These are phyloP conservation scores for Onychomys torridus DNA, from an alignment of 2,797 vertebrate genomes.

Conservation along the genomic window DNA sequence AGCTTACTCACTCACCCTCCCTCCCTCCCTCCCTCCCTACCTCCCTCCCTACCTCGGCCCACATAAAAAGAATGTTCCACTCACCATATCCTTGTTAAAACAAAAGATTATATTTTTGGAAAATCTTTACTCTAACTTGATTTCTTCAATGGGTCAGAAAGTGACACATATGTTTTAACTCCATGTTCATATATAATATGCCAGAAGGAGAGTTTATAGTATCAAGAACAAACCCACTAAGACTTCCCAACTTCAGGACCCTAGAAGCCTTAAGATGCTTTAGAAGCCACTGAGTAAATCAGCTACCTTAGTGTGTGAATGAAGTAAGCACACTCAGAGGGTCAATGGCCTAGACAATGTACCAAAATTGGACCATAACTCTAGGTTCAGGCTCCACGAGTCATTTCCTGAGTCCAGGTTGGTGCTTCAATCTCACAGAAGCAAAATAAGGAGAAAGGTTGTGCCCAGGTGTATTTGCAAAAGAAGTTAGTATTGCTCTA, in stretches of 20 bases:
- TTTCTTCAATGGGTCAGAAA: constrained; percentile 39
- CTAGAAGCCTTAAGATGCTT: not conserved
- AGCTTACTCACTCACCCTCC: not conserved
- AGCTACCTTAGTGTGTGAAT: not conserved
- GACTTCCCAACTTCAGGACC: not conserved
- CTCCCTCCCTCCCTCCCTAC: not conserved
- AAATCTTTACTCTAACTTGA: not conserved
- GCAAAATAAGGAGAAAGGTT: not conserved
- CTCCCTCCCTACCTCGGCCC: not conserved
- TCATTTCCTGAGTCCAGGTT: constrained; percentile 17
- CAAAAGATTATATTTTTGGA: not conserved
- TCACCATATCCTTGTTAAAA: not conserved
- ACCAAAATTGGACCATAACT: not conserved
- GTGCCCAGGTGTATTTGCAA: not conserved
- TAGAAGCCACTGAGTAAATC: constrained; percentile 10
- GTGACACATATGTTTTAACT: constrained; percentile 5
- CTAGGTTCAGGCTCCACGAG: not conserved
- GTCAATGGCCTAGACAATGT: not conserved
- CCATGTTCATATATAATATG: not conserved
- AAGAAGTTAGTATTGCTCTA: constrained; percentile 23
- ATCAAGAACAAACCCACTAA: not conserved
- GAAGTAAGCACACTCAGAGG: not conserved
- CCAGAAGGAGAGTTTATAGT: not conserved
- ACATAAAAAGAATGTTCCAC: not conserved
- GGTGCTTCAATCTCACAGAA: not conserved